Evolutionary conservation across 2,797 vertebrate genomes (phyloP).

Genomic region (Vipera latastei): DNA sequence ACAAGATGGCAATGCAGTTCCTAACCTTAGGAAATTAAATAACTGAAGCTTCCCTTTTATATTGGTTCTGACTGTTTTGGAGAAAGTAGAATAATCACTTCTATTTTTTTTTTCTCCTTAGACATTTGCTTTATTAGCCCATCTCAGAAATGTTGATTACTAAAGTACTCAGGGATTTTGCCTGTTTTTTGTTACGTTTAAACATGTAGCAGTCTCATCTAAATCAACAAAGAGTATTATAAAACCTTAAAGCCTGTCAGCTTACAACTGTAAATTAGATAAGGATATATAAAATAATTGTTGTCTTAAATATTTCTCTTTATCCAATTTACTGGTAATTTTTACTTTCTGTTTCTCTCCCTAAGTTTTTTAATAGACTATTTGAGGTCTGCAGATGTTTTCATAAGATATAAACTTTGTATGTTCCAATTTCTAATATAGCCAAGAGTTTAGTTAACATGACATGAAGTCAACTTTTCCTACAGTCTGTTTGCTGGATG

Average conservation of each 20-base stretch:
- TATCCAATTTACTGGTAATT: slow-evolving; percentile 35
- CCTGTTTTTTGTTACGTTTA: background rate
- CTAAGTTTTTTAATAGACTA: slow-evolving; percentile 48
- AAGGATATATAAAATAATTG: slow-evolving; percentile 39
- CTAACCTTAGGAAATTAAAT: background rate
- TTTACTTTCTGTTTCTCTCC: slow-evolving; percentile 22
- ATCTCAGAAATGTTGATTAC: background rate
- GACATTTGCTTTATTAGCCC: background rate
- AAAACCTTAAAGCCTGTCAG: background rate
- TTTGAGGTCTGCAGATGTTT: slow-evolving; percentile 21
- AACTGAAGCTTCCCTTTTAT: background rate
- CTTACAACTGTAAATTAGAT: background rate
- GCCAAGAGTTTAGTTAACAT: slow-evolving; percentile 30
- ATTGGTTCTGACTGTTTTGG: background rate
- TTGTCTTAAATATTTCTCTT: slow-evolving; percentile 17
- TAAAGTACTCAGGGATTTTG: background rate
- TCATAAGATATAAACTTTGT: slow-evolving; percentile 23
- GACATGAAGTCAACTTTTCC: slow-evolving; percentile 58
- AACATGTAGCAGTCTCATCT: background rate
- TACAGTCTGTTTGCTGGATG: slow-evolving; percentile 23
- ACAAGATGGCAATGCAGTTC: slow-evolving; percentile 66
- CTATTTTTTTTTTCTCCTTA: background rate
- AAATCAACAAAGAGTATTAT: background rate
- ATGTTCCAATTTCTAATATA: slow-evolving; percentile 30
- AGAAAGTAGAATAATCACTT: background rate